Evolutionary conservation across 2,113 vertebrate species (phyloP).

Genomic region (Acanthisitta chloris): DNA sequence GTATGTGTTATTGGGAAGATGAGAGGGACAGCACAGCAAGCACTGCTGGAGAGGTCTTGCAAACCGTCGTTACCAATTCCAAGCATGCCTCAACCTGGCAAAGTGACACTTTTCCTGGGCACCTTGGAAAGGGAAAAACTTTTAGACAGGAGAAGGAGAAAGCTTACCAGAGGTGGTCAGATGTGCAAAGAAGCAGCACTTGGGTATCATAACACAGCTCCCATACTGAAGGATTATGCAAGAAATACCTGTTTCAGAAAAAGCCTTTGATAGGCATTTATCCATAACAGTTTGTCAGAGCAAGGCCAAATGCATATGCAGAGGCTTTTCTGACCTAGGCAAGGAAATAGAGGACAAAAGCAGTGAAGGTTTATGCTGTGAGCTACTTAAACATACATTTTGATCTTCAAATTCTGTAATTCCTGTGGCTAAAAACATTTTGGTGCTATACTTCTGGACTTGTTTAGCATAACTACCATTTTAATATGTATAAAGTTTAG

Average conservation of each 20-base stretch:
- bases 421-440: neutral
- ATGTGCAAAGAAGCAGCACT: neutral
- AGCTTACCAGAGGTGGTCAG: neutral
- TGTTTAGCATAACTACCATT: neutral
- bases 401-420: neutral
- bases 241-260: neutral
- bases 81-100: neutral
- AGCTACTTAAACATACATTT: neutral
- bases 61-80: neutral
- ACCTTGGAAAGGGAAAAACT: neutral
- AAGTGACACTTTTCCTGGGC: neutral
- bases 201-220: neutral
- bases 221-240: neutral
- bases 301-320: neutral
- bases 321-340: neutral
- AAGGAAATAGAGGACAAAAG: neutral
- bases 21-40: neutral
- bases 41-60: neutral
- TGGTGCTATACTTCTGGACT: neutral
- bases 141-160: neutral
- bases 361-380: neutral
- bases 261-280: neutral
- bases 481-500: neutral
- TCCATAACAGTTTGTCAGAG: conserved; percentile 10
- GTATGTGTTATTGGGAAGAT: neutral